phyloP scores from a whole-genome alignment of 1,140 invertebrate species.

The Dreissena polymorpha region DNA sequence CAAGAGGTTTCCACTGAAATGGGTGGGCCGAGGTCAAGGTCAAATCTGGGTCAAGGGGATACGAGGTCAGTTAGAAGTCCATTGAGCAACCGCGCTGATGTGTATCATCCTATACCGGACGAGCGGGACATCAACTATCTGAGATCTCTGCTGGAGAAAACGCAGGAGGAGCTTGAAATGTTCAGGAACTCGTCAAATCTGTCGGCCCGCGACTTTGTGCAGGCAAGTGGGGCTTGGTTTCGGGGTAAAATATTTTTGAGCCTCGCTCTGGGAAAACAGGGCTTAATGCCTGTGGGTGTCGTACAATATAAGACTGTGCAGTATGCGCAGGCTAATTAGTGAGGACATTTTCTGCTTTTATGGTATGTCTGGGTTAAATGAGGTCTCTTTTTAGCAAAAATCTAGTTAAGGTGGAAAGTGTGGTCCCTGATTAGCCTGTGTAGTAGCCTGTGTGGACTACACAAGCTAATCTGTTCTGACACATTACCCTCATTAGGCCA shows the following conservation, averaged over 20 bases:
- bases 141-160: constrained; percentile 21
- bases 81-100: not conserved
- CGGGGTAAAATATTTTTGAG: not conserved
- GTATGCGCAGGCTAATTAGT: too few relatives aligned
- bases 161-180: constrained; percentile 56
- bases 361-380: too few relatives aligned
- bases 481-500: too few relatives aligned
- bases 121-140: constrained; percentile 30
- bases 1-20: not conserved
- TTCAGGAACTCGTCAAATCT: constrained; percentile 59
- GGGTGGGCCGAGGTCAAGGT: not conserved
- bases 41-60: constrained; percentile 30
- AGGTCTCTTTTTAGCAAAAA: too few relatives aligned
- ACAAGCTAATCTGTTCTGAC: too few relatives aligned
- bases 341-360: too few relatives aligned
- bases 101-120: constrained; percentile 26
- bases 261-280: too few relatives aligned
- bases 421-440: too few relatives aligned
- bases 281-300: not conserved
- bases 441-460: too few relatives aligned
- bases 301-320: not conserved
- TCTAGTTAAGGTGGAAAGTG: too few relatives aligned
- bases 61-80: not conserved
- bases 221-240: constrained; percentile 54
- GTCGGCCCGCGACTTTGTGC: constrained; percentile 68